Evolutionary conservation across 2,797 vertebrate genomes (phyloP), one percentile per base, ranked within the genome.

Genomic region (Malacoctenus gilli): DNA sequence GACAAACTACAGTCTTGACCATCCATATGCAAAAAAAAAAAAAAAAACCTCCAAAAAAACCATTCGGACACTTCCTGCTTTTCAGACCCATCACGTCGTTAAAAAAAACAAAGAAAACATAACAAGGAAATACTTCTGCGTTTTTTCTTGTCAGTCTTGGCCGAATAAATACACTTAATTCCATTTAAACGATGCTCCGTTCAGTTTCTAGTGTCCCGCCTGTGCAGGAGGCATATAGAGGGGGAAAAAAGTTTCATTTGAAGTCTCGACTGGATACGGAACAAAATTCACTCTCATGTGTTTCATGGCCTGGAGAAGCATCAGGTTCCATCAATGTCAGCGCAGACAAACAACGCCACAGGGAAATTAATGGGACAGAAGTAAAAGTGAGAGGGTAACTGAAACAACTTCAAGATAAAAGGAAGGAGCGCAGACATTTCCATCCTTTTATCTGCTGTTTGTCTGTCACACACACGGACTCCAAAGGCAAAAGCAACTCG

Each of bases 331-430:
- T 81, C 62, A 64, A 37, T 64, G 58, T 77, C 60, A 69, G 23
- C 31, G 21, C 46, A 77, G 59, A 67, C 40, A 69, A 46, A 48
- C 43, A 41, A 41, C 1, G 43, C 38, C 64, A 35, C 41, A 74
- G 59, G 63, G 66, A 65, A 74, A 59, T 34, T 4, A 75, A 80
- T 46, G 22, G 46, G 36, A 54, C 34, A 50, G 15, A 52, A 68
- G 23, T 44, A 14, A 57, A 59, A 70, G 55, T 18, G 34, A 58
- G 40, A 60, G 37, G 44, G 53, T 38, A 35, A 69, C 15, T 32
- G 40, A 77, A 60, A 69, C 39, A 47, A 54, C 68, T 62, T 66
- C 36, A 53, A 67, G 62, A 66, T 61, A 38, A 78, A 60, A 53
- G 36, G 65, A 44, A 49, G 20, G 28, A 75, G 49, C 39, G 51